phyloP scores from a whole-genome alignment of 2,797 vertebrate genomes.

The Gallinago solitaria region DNA sequence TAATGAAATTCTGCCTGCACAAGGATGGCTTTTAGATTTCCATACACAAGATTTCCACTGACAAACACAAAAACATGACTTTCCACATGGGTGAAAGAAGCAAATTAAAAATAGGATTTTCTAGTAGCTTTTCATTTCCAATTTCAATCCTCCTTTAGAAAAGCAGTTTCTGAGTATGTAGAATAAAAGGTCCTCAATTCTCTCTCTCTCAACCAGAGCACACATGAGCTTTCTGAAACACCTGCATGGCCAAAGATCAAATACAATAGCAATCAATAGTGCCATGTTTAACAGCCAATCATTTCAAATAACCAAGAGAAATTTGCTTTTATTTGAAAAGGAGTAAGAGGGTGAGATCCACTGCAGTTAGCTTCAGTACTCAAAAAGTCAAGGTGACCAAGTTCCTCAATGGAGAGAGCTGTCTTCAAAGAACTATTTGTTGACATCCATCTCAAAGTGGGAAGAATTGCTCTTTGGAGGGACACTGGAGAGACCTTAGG shows the following conservation, averaged over 20 bases:
- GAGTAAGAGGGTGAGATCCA: not conserved
- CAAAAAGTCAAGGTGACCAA: constrained; percentile 5
- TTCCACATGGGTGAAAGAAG: not conserved
- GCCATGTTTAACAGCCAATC: not conserved
- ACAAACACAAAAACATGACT: not conserved
- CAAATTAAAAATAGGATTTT: not conserved
- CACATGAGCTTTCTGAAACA: not conserved
- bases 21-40: not conserved
- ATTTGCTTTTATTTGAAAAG: constrained; percentile 33
- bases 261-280: not conserved
- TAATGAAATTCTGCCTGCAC: not conserved
- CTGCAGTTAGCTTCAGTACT: not conserved
- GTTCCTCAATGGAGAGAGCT: not conserved
- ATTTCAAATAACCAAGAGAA: constrained; percentile 8
- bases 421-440: not conserved
- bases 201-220: not conserved
- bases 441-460: not conserved
- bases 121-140: not conserved
- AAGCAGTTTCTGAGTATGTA: not conserved
- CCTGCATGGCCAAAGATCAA: constrained; percentile 12
- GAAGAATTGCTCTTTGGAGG: not conserved
- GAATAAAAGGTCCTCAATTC: not conserved
- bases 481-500: not conserved
- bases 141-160: not conserved
- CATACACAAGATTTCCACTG: not conserved